Evolutionary conservation across 2,888 invertebrate species (phyloP).

Genomic region (Hirtodrosophila cameraria): DNA sequence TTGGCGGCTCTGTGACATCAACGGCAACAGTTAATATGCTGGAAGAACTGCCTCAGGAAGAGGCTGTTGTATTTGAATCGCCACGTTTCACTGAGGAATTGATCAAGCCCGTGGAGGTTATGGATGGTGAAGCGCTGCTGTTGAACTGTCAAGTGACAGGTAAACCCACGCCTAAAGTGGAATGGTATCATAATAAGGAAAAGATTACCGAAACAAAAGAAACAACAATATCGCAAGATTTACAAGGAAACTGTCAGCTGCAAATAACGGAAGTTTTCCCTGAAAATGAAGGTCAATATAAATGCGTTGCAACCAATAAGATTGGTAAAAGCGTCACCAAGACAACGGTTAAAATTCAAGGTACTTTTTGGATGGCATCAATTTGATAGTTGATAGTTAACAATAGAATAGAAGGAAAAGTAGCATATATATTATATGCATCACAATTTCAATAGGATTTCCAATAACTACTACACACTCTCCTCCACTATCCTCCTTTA

Average conservation of each 20-base stretch:
- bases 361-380: constrained; percentile 84
- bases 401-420: constrained; percentile 33
- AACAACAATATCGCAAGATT: constrained; percentile 89
- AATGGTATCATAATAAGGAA: constrained; percentile 91
- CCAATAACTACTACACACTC: constrained; percentile 58
- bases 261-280: constrained; percentile 94
- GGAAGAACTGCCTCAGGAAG: constrained; percentile 85
- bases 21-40: constrained; percentile 89
- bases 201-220: constrained; percentile 91
- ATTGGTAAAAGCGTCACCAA: constrained; percentile 92
- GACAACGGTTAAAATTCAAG: constrained; percentile 92
- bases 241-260: constrained; percentile 91
- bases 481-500: constrained; percentile 27
- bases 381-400: constrained; percentile 54
- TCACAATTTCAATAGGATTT: constrained; percentile 53
- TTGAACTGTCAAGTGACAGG: constrained; percentile 90
- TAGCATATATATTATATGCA: constrained; percentile 55
- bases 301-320: constrained; percentile 92
- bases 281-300: constrained; percentile 95
- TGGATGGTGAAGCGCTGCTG: constrained; percentile 94
- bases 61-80: constrained; percentile 87
- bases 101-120: constrained; percentile 88
- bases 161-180: constrained; percentile 91
- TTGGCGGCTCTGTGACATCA: constrained; percentile 94
- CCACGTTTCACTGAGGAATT: constrained; percentile 92